phyloP scores from a whole-genome alignment of 2,797 vertebrate species.

The Siniperca undulata region DNA sequence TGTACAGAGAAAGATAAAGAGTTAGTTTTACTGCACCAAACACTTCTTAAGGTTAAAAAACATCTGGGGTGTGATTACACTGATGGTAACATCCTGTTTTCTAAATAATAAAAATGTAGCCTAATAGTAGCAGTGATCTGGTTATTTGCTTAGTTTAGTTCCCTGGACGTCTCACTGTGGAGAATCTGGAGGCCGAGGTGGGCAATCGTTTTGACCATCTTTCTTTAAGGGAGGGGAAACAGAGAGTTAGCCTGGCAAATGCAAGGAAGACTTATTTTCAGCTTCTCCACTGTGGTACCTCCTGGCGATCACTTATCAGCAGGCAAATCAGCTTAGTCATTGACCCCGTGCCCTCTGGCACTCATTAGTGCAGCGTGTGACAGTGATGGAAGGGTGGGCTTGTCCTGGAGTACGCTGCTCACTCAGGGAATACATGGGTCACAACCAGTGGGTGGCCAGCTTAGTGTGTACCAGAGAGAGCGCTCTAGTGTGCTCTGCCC shows the following conservation, averaged over 20 bases:
- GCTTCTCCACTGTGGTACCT: conserved; percentile 53
- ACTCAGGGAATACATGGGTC: conserved; percentile 87
- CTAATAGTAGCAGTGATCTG: conserved; percentile 20
- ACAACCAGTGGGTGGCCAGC: conserved; percentile 81
- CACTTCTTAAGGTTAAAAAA: conserved; percentile 57
- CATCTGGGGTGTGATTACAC: conserved; percentile 43
- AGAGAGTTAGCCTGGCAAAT: conserved; percentile 17
- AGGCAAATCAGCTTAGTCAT: conserved; percentile 91
- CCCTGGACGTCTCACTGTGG: conserved; percentile 6
- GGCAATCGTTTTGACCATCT: conserved; percentile 19
- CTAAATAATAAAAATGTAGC: conserved; percentile 38
- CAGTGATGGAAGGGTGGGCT: conserved; percentile 89
- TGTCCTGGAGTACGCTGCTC: conserved; percentile 86
- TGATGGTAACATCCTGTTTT: conserved; percentile 29
- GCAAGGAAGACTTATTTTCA: conserved; percentile 40
- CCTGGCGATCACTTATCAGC: conserved; percentile 85
- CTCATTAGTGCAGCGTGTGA: conserved; percentile 88
- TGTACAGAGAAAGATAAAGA: conserved; percentile 53
- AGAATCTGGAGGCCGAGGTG: background rate
- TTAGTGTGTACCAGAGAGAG: conserved; percentile 69
- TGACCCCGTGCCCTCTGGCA: conserved; percentile 85
- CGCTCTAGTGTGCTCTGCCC: conserved; percentile 69
- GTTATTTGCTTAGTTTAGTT: conserved; percentile 30
- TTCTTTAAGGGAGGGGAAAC: conserved; percentile 9
- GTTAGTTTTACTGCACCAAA: conserved; percentile 54